These are phyloP conservation scores for Rhinophrynus dorsalis DNA, from an alignment of 2,797 vertebrate genomes.

Conservation along the genomic window DNA sequence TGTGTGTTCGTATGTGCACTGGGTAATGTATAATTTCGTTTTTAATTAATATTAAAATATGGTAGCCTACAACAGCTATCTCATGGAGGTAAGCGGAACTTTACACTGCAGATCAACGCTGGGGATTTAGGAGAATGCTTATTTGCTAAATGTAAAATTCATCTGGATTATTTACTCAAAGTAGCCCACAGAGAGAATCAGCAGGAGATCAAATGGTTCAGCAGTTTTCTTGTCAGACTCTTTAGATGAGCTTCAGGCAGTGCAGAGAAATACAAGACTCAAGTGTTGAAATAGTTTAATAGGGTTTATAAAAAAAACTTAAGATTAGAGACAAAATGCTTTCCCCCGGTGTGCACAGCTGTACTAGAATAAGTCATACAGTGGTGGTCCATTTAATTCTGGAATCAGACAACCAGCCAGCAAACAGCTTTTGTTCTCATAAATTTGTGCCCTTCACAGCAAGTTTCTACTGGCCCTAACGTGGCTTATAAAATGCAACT, in stretches of 20 bases:
- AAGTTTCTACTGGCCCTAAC: constrained; percentile 21
- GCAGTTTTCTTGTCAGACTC: constrained; percentile 37
- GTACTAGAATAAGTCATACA: constrained; percentile 1
- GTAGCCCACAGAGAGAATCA: constrained; percentile 30
- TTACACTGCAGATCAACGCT: background rate
- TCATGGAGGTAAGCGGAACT: background rate
- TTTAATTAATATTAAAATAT: too few relatives aligned
- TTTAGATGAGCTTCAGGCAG: constrained; percentile 36
- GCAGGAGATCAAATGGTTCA: constrained; percentile 42
- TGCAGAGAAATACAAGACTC: constrained; percentile 38
- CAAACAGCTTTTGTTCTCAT: constrained; percentile 18
- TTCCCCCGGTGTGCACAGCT: constrained; percentile 30
- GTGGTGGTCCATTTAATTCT: constrained; percentile 33
- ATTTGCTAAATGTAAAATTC: constrained; percentile 30
- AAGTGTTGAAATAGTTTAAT: constrained; percentile 36
- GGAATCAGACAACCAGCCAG: constrained; percentile 30
- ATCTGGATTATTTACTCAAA: constrained; percentile 29
- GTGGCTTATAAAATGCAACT: constrained; percentile 38
- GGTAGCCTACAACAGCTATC: too few relatives aligned
- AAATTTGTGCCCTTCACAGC: constrained; percentile 27
- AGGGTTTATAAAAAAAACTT: constrained; percentile 28
- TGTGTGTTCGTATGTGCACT: background rate
- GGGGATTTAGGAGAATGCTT: background rate
- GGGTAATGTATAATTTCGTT: too few relatives aligned
- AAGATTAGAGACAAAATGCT: constrained; percentile 38